These are phyloP conservation scores for Lipophrys pholis DNA, from an alignment of 2,113 vertebrate species.

Conservation along the genomic window DNA sequence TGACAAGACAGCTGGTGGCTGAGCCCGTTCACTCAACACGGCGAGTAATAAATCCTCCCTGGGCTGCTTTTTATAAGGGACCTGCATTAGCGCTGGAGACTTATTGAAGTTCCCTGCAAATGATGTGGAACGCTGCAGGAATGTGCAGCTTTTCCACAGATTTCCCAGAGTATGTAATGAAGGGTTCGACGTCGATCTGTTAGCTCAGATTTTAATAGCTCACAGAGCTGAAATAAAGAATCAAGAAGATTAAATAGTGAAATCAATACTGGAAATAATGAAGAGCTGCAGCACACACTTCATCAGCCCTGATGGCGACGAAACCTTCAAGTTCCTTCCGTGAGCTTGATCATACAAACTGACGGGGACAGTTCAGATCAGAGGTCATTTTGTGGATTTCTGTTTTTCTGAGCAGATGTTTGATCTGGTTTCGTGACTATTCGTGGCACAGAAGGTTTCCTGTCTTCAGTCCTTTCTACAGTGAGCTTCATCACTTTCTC, in stretches of 20 bases:
- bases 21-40: conserved; percentile 48
- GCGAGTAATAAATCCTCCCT: conserved; percentile 30
- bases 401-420: conserved; percentile 15
- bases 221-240: too few species aligned
- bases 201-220: too few species aligned
- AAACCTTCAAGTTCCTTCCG: conserved; percentile 16
- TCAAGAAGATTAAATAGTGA: not conserved
- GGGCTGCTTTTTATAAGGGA: conserved; percentile 33
- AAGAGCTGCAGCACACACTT: not conserved
- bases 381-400: conserved; percentile 19
- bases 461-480: too few species aligned
- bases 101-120: conserved; percentile 43
- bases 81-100: conserved; percentile 35
- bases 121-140: conserved; percentile 47
- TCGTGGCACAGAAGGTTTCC: not conserved
- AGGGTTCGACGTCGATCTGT: not conserved
- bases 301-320: not conserved
- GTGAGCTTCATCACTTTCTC: too few species aligned
- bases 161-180: conserved; percentile 13
- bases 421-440: not conserved
- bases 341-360: conserved; percentile 27
- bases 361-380: conserved; percentile 18
- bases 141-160: conserved; percentile 43
- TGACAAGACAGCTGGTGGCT: conserved; percentile 54
- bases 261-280: not conserved